These are phyloP conservation scores for Eurypyga helias DNA, from an alignment of 2,113 vertebrate genomes.

Conservation along the genomic window DNA sequence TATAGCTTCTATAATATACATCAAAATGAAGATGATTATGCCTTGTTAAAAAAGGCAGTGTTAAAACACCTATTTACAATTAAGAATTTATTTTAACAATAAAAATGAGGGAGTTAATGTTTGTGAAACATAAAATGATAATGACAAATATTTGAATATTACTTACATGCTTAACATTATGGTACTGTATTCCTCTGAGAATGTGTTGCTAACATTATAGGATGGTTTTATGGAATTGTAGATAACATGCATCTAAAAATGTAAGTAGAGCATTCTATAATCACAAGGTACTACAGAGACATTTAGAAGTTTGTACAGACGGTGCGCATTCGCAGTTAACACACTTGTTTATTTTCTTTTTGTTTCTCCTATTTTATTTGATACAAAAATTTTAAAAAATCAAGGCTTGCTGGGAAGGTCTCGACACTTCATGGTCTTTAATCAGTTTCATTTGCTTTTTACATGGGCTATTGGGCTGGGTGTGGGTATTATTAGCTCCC, in stretches of 20 bases:
- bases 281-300: neutral
- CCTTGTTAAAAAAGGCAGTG: neutral
- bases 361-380: neutral
- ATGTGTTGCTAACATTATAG: neutral
- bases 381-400: neutral
- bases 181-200: neutral
- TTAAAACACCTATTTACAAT: conserved; percentile 3
- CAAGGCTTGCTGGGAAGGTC: neutral
- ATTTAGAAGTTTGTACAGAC: neutral
- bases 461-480: neutral
- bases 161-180: neutral
- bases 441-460: neutral
- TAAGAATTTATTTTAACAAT: neutral
- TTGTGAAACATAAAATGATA: neutral
- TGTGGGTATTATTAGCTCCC: neutral
- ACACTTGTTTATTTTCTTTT: neutral
- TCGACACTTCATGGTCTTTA: neutral
- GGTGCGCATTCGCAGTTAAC: neutral
- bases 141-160: neutral
- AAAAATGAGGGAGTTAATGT: neutral
- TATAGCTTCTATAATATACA: conserved; percentile 13
- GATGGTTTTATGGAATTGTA: neutral
- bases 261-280: neutral
- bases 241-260: neutral
- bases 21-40: conserved; percentile 1